Conservation (phyloP, 30 jellyfish, hydroid and myxozoan genomes). For the Calvadosia cruxmelitensis region DNA sequence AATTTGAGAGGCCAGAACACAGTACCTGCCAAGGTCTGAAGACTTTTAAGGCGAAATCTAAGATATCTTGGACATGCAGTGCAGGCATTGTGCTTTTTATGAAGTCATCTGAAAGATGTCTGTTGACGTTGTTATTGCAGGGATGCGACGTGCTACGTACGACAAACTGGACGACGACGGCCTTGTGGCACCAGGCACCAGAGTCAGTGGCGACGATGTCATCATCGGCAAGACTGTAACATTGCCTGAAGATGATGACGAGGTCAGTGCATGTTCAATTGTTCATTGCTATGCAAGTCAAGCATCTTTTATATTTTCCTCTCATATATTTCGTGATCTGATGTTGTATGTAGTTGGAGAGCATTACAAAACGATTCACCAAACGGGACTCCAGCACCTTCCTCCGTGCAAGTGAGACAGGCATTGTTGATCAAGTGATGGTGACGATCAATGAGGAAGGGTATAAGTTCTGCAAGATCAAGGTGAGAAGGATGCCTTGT, state of each 20-base stretch:
- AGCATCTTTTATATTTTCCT: not conserved
- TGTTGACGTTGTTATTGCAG: no score
- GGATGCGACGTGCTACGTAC: slow-evolving; percentile 90
- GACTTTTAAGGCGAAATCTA: not conserved
- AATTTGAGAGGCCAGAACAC: slow-evolving; percentile 70
- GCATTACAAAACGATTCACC: slow-evolving; percentile 53
- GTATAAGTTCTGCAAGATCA: slow-evolving; percentile 80
- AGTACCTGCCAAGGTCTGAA: not conserved
- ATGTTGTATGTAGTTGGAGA: slow-evolving; percentile 36
- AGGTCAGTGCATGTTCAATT: slow-evolving; percentile 20
- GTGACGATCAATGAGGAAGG: slow-evolving; percentile 96
- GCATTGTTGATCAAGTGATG: slow-evolving; percentile 99
- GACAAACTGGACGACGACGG: slow-evolving; percentile 99
- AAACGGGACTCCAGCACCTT: slow-evolving; percentile 96
- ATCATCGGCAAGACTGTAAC: slow-evolving; percentile 96
- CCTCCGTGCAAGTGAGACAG: slow-evolving; percentile 96
- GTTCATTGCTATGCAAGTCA: slow-evolving; percentile 1
- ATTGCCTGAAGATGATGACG: slow-evolving; percentile 90
- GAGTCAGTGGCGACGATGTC: slow-evolving; percentile 99
- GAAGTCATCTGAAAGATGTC: no score
- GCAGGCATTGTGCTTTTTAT: not conserved
- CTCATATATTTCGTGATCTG: not conserved
- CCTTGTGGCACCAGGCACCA: slow-evolving; percentile 93
- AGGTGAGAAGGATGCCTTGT: slow-evolving; percentile 26
- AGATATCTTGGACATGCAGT: not conserved